Conservation (phyloP, 2,888 invertebrate species). For the Dyspetes luteomarginatus region DNA sequence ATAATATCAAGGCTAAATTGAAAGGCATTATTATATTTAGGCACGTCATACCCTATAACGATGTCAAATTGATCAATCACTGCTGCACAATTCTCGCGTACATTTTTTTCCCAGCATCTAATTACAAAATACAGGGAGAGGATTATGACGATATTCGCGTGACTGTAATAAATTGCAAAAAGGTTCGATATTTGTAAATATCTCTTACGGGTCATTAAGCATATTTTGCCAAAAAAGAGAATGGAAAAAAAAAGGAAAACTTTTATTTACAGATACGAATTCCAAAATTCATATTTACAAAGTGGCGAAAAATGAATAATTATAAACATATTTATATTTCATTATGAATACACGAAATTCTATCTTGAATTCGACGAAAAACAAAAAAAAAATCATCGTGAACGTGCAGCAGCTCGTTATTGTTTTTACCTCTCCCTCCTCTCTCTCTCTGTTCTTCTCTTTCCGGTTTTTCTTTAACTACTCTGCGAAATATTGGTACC, state of each 20-base stretch:
- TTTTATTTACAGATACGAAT: constrained; percentile 66
- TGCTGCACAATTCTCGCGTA: constrained; percentile 57
- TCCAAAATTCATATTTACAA: constrained; percentile 63
- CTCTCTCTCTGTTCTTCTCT: too few species aligned
- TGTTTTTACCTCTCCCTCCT: too few species aligned
- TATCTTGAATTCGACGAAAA: constrained; percentile 25
- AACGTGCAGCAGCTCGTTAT: constrained; percentile 64
- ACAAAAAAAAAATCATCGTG: constrained; percentile 27
- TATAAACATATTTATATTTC: constrained; percentile 47
- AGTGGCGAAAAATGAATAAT: constrained; percentile 31
- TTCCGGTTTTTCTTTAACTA: constrained; percentile 67
- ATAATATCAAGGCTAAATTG: constrained; percentile 16
- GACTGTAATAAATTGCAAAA: constrained; percentile 10
- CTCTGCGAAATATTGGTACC: constrained; percentile 68
- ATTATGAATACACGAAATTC: constrained; percentile 39
- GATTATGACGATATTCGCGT: constrained; percentile 29
- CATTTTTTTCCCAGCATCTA: constrained; percentile 7
- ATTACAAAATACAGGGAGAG: constrained; percentile 45
- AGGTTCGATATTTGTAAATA: constrained; percentile 46
- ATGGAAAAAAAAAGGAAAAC: neutral
- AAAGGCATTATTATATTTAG: constrained; percentile 48
- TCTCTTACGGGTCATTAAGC: constrained; percentile 35
- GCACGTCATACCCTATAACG: constrained; percentile 59
- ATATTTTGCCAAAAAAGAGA: constrained; percentile 35
- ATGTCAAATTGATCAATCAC: constrained; percentile 56